Evolutionary conservation across 2,797 vertebrate genomes (phyloP), one percentile per base, ranked within the genome.

Genomic region (Acanthurus lineatus): DNA sequence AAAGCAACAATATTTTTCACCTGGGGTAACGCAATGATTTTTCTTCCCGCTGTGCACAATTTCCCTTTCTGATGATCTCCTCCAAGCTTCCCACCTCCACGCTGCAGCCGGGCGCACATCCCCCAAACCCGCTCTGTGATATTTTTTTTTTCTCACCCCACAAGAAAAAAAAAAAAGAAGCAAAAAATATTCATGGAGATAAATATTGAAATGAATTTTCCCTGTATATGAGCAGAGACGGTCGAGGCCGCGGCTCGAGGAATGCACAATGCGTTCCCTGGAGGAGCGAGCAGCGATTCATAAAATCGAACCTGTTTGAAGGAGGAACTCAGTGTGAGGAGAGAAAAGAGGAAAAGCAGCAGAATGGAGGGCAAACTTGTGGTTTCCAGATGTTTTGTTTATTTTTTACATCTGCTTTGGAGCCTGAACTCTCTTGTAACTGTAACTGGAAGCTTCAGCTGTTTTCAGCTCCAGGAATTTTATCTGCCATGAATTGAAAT

Each of bases 1-100:
- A 95, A 94, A 95, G 95, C 96, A 95, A 96, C 96, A 96, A 96
- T 98, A 97, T 97, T 98, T 98, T 98, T 99, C 97, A 96, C 96
- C 95, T 95, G 92, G 94, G 96, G 94, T 95, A 95, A 96, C 93
- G 84, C 94, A 94, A 95, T 94, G 94, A 95, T 95, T 95, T 95
- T 92, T 95, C 94, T 93, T 91, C 94, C 95, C 86, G 91, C 94
- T 95, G 94, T 93, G 93, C 88, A 93, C 93, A 95, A 95, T 96
- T 95, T 96, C 94, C 95, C 93, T 94, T 94, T 96, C 93, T 95
- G 94, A 95, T 96, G 94, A 91, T 94, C 91, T 93, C 92, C 86
- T 88, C 85, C 89, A 82, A 91, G 93, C 91, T 82, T 83, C 89
- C 87, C 88, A 89, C 91, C 83, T 89, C 86, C 78, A 69, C 66